phyloP scores from a whole-genome alignment of 2,888 invertebrate species.

The Ferdinandea cuprea region DNA sequence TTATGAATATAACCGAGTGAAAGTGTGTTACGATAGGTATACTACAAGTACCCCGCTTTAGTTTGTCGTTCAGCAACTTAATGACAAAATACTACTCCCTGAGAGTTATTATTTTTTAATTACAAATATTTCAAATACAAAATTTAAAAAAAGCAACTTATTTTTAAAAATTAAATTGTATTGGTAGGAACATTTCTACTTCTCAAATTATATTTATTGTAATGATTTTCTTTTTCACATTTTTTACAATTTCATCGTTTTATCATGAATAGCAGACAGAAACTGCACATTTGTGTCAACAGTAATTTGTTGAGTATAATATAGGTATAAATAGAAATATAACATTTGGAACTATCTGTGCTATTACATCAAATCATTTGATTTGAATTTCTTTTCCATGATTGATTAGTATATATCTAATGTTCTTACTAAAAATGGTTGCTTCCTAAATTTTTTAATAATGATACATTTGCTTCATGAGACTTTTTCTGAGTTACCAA shows the following conservation, averaged over 20 bases:
- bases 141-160: neutral
- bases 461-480: no score
- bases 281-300: neutral
- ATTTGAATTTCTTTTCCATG: neutral
- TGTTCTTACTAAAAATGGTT: no score
- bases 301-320: neutral
- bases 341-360: neutral
- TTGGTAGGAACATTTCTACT: neutral
- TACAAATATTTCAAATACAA: neutral
- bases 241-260: neutral
- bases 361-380: neutral
- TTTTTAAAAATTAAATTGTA: neutral
- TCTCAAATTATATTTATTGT: neutral
- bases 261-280: neutral
- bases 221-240: neutral
- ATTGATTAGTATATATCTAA: no score
- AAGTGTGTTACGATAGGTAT: no score
- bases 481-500: no score
- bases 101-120: neutral
- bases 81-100: no score
- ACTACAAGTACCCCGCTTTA: conserved; percentile 3
- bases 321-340: neutral
- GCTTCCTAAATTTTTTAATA: no score
- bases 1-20: no score
- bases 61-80: conserved; percentile 2